phyloP scores from a whole-genome alignment of 2,113 vertebrate species.

The Microtus richardsoni region DNA sequence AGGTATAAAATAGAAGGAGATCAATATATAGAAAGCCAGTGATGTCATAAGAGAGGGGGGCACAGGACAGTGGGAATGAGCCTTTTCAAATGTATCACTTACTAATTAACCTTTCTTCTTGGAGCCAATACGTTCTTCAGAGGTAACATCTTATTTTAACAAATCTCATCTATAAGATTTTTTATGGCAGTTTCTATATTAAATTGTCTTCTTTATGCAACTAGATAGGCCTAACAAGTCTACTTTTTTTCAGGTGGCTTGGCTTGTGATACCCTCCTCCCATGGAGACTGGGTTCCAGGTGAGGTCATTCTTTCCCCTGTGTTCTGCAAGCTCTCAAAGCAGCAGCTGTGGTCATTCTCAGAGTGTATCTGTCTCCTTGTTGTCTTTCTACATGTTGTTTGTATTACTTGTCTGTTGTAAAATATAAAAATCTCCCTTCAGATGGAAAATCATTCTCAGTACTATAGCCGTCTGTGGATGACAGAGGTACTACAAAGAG shows the following conservation, averaged over 20 bases:
- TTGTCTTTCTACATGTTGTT: constrained; percentile 74
- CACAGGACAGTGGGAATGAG: not conserved
- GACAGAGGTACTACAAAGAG: not conserved
- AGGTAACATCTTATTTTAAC: not conserved
- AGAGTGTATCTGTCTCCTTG: constrained; percentile 55
- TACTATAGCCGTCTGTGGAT: constrained; percentile 63
- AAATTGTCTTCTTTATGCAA: not conserved
- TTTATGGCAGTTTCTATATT: not conserved
- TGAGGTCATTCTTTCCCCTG: constrained; percentile 65
- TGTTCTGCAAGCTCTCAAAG: constrained; percentile 68
- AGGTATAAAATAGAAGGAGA: not conserved
- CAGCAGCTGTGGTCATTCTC: constrained; percentile 81
- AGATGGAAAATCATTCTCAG: constrained; percentile 70
- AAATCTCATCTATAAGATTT: not conserved
- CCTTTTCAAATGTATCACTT: not conserved
- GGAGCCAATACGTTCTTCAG: not conserved
- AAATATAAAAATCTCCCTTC: constrained; percentile 60
- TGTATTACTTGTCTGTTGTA: constrained; percentile 71
- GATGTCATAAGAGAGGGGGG: not conserved
- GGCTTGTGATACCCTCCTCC: not conserved
- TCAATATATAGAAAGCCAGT: not conserved
- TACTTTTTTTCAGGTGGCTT: constrained; percentile 61
- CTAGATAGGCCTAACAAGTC: not conserved
- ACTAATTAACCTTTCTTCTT: not conserved
- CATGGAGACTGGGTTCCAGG: not conserved